phyloP scores from a whole-genome alignment of 1,140 invertebrate genomes.

The Lethrus apterus region DNA sequence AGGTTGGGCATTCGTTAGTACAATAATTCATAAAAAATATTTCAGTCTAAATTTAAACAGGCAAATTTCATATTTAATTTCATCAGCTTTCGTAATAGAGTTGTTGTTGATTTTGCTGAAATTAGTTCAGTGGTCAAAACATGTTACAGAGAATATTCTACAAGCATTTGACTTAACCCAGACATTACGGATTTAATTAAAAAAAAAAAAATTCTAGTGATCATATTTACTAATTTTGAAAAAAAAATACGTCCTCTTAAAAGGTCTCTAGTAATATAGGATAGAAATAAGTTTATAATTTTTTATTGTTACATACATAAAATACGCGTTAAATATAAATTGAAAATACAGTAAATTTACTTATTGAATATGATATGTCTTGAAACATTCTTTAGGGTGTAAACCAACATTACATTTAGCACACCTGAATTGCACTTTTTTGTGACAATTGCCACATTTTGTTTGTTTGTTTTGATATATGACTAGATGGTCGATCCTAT shows the following conservation, averaged over 20 bases:
- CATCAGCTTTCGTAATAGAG: too few species aligned
- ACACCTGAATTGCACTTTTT: constrained; percentile 9
- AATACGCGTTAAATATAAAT: not conserved
- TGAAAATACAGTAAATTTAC: not conserved
- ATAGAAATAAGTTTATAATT: constrained; percentile 4
- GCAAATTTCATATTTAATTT: too few species aligned
- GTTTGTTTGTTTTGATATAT: constrained; percentile 7
- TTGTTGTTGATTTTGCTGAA: too few species aligned
- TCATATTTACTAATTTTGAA: too few species aligned
- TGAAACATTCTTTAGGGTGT: constrained; percentile 21
- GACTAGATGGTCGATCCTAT: constrained; percentile 1
- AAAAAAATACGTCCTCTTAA: constrained; percentile 18
- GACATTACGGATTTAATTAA: too few species aligned
- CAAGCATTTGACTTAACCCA: too few species aligned
- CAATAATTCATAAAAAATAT: too few species aligned
- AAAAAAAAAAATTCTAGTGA: too few species aligned
- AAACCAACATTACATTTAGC: constrained; percentile 19
- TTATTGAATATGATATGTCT: constrained; percentile 6
- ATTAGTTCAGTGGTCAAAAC: too few species aligned
- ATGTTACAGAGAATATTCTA: too few species aligned
- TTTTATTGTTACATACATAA: not conserved
- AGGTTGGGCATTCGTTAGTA: too few species aligned
- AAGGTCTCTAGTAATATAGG: constrained; percentile 9
- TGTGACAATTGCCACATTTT: constrained; percentile 6
- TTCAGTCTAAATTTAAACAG: too few species aligned